A percentile compares a stretch with the other conserved stretches of the same genome.
These are phyloP conservation scores for Hydrozoanthus tunicans DNA, from an alignment of 64 coral and sea anemone species.

Conservation along the genomic window DNA sequence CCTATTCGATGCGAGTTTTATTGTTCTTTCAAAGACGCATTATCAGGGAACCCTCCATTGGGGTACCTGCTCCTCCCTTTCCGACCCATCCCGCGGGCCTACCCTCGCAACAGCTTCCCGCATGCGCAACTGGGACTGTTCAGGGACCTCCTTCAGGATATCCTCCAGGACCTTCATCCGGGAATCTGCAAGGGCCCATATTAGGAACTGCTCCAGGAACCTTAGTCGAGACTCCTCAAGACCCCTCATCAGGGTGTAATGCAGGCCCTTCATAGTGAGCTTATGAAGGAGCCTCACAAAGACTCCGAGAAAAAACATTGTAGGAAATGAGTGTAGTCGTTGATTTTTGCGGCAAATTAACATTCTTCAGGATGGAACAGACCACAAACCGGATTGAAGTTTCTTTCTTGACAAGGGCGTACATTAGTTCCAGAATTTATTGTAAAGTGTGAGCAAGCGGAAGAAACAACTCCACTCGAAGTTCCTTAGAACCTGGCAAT, in stretches of 20 bases:
- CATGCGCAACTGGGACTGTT: background rate
- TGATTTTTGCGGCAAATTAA: too few relatives aligned
- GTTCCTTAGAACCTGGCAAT: too few relatives aligned
- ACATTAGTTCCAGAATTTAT: too few relatives aligned
- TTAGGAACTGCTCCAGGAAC: background rate
- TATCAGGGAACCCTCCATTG: slow-evolving; percentile 7
- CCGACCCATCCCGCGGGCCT: background rate
- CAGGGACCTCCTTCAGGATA: background rate
- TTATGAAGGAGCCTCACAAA: background rate
- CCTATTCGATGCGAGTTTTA: slow-evolving; percentile 54
- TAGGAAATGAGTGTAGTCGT: too few relatives aligned
- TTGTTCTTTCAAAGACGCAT: slow-evolving; percentile 85
- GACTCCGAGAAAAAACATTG: background rate
- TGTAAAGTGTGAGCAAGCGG: too few relatives aligned
- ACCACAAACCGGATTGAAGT: too few relatives aligned
- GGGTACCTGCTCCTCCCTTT: background rate
- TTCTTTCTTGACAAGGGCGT: too few relatives aligned
- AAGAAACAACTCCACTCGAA: too few relatives aligned
- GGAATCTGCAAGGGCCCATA: background rate
- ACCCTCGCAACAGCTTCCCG: background rate
- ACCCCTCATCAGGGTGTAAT: background rate
- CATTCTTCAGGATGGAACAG: too few relatives aligned
- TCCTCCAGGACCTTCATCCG: background rate
- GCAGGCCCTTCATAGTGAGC: too few relatives aligned
- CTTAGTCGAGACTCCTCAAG: background rate